Evolutionary conservation across 1,140 invertebrate species (phyloP).

Genomic region (Cryptotermes secundus): DNA sequence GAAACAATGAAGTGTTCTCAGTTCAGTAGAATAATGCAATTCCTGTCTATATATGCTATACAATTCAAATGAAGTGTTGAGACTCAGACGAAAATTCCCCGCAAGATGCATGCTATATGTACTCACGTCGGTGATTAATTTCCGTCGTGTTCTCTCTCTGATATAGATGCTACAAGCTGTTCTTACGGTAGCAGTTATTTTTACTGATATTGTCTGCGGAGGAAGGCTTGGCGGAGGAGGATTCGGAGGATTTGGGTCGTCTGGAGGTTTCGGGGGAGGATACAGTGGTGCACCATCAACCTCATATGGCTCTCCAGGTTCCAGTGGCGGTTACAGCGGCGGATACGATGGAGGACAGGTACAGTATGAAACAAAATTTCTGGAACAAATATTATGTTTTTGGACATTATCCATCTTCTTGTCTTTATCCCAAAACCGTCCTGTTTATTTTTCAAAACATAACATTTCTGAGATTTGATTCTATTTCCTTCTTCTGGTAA

Average conservation of each 20-base stretch:
- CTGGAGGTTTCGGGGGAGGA: conserved; percentile 21
- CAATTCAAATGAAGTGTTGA: neutral
- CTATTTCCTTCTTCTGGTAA: too few relatives aligned
- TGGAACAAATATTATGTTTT: too few relatives aligned
- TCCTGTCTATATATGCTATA: neutral
- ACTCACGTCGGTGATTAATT: neutral
- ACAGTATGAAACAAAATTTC: too few relatives aligned
- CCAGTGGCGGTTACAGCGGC: neutral
- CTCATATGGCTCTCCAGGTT: conserved; percentile 20
- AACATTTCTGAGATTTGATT: too few relatives aligned
- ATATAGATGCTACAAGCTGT: neutral
- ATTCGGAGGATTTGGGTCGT: neutral
- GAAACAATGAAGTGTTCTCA: neutral
- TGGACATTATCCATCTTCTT: too few relatives aligned
- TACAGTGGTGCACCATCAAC: conserved; percentile 6
- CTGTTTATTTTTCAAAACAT: too few relatives aligned
- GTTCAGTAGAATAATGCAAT: neutral
- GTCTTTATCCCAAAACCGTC: too few relatives aligned
- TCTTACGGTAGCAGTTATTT: neutral
- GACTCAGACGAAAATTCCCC: neutral
- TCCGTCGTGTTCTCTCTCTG: neutral
- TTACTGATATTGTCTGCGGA: neutral
- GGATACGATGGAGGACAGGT: conserved; percentile 12
- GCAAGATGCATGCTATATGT: neutral
- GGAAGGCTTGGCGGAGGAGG: conserved; percentile 20